Evolutionary conservation across 2,888 invertebrate species (phyloP).

Genomic region (Ctena decussata): DNA sequence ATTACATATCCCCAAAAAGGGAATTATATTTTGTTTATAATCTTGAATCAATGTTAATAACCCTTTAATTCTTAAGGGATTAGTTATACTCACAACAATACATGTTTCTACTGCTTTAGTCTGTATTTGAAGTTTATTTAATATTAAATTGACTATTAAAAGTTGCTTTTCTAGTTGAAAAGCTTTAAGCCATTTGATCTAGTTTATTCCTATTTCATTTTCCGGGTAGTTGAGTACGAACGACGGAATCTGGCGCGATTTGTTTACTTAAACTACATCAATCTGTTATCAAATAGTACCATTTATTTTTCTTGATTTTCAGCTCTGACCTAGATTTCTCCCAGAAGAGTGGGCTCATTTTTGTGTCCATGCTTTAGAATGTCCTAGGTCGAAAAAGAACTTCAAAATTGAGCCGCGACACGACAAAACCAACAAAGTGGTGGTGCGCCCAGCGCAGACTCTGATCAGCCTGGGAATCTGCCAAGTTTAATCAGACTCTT

Average conservation of each 20-base stretch:
- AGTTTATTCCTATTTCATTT: background rate
- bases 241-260: background rate
- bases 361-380: too few relatives aligned
- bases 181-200: background rate
- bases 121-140: conserved; percentile 35
- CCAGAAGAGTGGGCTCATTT: too few relatives aligned
- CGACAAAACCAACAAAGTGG: too few relatives aligned
- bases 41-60: conserved; percentile 57
- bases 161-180: background rate
- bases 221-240: conserved; percentile 10
- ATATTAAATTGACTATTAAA: background rate
- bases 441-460: too few relatives aligned
- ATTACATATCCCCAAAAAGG: background rate
- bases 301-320: too few relatives aligned
- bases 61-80: conserved; percentile 36
- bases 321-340: too few relatives aligned
- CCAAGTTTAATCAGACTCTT: too few relatives aligned
- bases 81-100: conserved; percentile 38
- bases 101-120: conserved; percentile 9
- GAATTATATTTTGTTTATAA: conserved; percentile 9
- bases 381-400: too few relatives aligned
- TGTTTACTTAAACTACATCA: background rate
- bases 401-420: too few relatives aligned
- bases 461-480: too few relatives aligned
- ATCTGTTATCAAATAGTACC: background rate